Percentiles rank a stretch among this genome's conserved stretches.
phyloP scores from a whole-genome alignment of 2,797 vertebrate species.

The Lepilemur ruficaudatus region DNA sequence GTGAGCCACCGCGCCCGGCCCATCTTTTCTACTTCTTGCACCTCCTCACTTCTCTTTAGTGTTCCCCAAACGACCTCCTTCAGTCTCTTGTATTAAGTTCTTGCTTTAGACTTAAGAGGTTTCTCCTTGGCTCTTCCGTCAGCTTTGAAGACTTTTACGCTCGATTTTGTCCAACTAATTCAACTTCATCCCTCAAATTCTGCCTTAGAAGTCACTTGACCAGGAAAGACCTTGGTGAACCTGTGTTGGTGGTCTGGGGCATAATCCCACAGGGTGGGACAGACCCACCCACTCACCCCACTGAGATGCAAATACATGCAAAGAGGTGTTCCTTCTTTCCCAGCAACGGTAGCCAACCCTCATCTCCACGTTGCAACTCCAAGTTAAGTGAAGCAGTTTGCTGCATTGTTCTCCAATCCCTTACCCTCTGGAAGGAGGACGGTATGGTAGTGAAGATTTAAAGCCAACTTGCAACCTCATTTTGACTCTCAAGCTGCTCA shows the following conservation, averaged over 20 bases:
- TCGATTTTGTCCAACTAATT: background rate
- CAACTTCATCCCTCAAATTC: background rate
- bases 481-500: background rate
- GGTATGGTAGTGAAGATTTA: background rate
- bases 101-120: background rate
- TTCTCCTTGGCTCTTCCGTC: background rate
- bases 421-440: background rate
- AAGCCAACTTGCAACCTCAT: background rate
- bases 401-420: background rate
- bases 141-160: background rate
- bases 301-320: background rate
- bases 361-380: too few species aligned
- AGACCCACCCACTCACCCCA: background rate
- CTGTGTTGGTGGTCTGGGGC: background rate
- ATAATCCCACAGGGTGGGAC: background rate
- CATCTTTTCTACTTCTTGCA: background rate
- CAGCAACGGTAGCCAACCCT: background rate
- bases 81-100: background rate
- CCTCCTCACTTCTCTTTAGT: background rate
- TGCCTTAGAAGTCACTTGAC: background rate
- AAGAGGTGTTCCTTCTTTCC: rapidly evolving
- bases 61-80: background rate
- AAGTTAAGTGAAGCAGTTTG: too few species aligned
- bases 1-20: too few species aligned
- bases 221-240: background rate